A percentile compares a stretch with the other conserved stretches of the same genome.
Evolutionary conservation across 30 jellyfish, hydroid and myxozoan genomes (phyloP).

Genomic region (Pelagia noctiluca): DNA sequence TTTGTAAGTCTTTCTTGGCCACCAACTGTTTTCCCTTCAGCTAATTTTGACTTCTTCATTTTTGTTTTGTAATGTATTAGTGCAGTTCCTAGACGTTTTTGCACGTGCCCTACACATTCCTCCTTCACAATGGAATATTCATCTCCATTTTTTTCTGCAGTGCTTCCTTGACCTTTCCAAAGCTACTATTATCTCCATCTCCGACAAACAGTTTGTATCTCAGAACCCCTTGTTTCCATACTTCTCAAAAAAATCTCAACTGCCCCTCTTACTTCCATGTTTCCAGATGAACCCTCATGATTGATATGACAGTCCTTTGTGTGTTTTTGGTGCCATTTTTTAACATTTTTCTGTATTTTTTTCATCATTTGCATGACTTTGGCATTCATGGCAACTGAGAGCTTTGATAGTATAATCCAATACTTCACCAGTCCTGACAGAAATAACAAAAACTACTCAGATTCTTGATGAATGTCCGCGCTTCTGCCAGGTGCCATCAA

Average conservation of each 20-base stretch:
- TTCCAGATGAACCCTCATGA: no score
- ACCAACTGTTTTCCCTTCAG: no score
- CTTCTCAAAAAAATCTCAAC: conserved; percentile 21
- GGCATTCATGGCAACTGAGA: conserved; percentile 49
- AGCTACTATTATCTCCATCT: conserved; percentile 48
- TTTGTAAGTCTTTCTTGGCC: no score
- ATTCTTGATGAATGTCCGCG: conserved; percentile 54
- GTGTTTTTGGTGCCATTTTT: conserved; percentile 43
- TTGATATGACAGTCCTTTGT: conserved; percentile 48
- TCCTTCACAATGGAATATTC: conserved; percentile 35
- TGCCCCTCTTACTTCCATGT: conserved; percentile 55
- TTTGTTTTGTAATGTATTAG: no score
- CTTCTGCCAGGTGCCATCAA: no score
- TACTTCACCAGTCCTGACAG: conserved; percentile 56
- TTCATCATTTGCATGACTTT: conserved; percentile 5
- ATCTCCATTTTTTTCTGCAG: no score
- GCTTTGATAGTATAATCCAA: conserved; percentile 47
- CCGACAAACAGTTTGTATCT: conserved; percentile 35
- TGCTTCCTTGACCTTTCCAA: no score
- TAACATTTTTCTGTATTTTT: conserved; percentile 14
- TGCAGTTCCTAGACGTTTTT: no score
- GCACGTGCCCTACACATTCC: no score
- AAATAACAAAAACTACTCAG: no score
- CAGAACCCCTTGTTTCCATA: conserved; percentile 27
- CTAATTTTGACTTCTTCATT: no score